A percentile compares a stretch with the other conserved stretches of the same genome.
Evolutionary conservation across 2,113 vertebrate species (phyloP).

Genomic region (Tiliqua scincoides): DNA sequence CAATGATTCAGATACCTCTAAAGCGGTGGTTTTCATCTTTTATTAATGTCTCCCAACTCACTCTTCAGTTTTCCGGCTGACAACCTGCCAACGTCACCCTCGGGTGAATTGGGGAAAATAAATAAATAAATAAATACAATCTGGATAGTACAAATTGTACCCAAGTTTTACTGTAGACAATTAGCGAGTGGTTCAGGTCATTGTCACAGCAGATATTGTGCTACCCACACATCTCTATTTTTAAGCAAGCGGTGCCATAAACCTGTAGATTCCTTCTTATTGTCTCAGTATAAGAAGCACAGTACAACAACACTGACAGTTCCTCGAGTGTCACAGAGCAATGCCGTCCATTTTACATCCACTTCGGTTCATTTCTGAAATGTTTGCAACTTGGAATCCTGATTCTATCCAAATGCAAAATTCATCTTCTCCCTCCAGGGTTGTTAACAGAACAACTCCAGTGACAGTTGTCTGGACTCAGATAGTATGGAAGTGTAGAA

Average conservation of each 20-base stretch:
- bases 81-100: slow-evolving; percentile 74
- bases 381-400: background rate
- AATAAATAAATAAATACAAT: too few relatives aligned
- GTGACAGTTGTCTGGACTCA: slow-evolving; percentile 16
- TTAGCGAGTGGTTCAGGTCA: slow-evolving; percentile 70
- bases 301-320: slow-evolving; percentile 9
- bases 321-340: slow-evolving; percentile 33
- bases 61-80: slow-evolving; percentile 69
- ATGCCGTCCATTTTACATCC: slow-evolving; percentile 37
- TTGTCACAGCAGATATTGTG: slow-evolving; percentile 70
- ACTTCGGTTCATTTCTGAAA: slow-evolving; percentile 35
- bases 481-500: background rate
- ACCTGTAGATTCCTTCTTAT: slow-evolving; percentile 48
- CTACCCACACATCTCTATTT: slow-evolving; percentile 70
- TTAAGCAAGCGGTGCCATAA: slow-evolving; percentile 55
- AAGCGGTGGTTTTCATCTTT: slow-evolving; percentile 72
- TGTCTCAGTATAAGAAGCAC: slow-evolving; percentile 34
- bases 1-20: slow-evolving; percentile 60
- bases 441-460: slow-evolving; percentile 35
- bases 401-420: background rate
- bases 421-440: background rate
- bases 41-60: slow-evolving; percentile 73
- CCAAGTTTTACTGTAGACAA: slow-evolving; percentile 68
- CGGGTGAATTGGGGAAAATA: slow-evolving; percentile 71
- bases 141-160: slow-evolving; percentile 64